These are phyloP conservation scores for Chymomyza amoena DNA, from an alignment of 2,888 invertebrate species.

Conservation along the genomic window DNA sequence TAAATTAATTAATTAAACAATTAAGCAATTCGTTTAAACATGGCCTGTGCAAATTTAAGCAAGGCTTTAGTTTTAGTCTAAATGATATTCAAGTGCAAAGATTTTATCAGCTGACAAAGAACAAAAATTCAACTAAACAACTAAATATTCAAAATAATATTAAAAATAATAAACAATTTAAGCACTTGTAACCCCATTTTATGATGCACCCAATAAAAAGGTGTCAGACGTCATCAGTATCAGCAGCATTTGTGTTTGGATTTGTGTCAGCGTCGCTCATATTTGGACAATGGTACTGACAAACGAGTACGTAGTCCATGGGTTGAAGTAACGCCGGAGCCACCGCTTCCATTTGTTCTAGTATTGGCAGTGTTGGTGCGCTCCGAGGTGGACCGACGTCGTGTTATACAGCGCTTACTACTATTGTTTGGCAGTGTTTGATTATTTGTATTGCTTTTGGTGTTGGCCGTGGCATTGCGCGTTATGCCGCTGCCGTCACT, in stretches of 20 bases:
- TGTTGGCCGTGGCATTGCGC: conserved; percentile 33
- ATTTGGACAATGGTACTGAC: conserved; percentile 79
- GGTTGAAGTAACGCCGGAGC: conserved; percentile 31
- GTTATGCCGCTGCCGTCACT: conserved; percentile 46
- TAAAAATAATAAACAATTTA: background rate
- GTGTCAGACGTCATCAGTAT: background rate
- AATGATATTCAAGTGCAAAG: background rate
- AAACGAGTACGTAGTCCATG: conserved; percentile 79
- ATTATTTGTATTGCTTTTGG: conserved; percentile 59
- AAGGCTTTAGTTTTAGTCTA: background rate
- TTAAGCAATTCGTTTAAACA: background rate
- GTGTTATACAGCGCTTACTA: conserved; percentile 68
- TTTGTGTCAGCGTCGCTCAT: conserved; percentile 73
- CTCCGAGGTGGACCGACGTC: conserved; percentile 78
- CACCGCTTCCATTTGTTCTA: conserved; percentile 32
- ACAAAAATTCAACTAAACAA: background rate
- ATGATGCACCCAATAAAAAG: background rate
- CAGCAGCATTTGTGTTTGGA: background rate
- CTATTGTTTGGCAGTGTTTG: conserved; percentile 57
- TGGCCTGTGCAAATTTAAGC: background rate
- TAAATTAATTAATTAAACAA: background rate
- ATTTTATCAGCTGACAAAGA: background rate
- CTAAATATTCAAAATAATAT: background rate
- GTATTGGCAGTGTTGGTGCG: conserved; percentile 29
- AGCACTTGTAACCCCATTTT: background rate